phyloP scores from a whole-genome alignment of 2,888 invertebrate genomes.

The Amphimallon solstitiale region DNA sequence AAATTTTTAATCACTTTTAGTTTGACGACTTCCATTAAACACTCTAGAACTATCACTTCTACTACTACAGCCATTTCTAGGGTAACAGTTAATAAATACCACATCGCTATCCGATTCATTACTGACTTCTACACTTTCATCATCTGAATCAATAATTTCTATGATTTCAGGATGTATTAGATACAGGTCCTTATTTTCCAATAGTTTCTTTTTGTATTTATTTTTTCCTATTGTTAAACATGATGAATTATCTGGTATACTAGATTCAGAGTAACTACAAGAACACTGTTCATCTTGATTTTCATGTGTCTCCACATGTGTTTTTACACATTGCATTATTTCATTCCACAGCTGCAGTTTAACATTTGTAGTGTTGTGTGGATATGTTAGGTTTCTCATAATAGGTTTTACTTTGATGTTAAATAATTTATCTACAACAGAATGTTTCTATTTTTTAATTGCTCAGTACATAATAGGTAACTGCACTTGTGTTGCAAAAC shows the following conservation, averaged over 20 bases:
- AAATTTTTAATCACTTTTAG: neutral
- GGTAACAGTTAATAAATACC: slow-evolving; percentile 3
- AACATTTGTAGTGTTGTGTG: slow-evolving; percentile 20
- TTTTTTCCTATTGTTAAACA: neutral
- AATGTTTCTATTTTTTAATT: neutral
- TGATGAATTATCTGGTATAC: slow-evolving; percentile 2
- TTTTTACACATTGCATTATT: slow-evolving; percentile 19
- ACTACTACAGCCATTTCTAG: neutral
- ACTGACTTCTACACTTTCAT: slow-evolving; percentile 20
- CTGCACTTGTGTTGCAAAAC: too few species aligned
- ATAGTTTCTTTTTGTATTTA: slow-evolving; percentile 28
- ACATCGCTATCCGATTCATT: slow-evolving; percentile 26
- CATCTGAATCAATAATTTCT: slow-evolving; percentile 34
- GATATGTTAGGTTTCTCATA: slow-evolving; percentile 32
- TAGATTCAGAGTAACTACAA: neutral
- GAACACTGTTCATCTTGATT: slow-evolving; percentile 9
- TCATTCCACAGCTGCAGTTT: slow-evolving; percentile 28
- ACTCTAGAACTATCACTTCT: neutral
- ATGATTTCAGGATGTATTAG: slow-evolving; percentile 33
- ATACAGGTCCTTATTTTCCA: slow-evolving; percentile 34
- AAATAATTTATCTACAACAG: slow-evolving; percentile 31
- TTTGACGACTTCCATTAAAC: neutral
- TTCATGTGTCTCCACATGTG: slow-evolving; percentile 6
- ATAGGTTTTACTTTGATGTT: slow-evolving; percentile 30
- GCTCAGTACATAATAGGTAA: too few species aligned